Conservation (phyloP, 2,113 vertebrate genomes). For the Platanista minor region DNA sequence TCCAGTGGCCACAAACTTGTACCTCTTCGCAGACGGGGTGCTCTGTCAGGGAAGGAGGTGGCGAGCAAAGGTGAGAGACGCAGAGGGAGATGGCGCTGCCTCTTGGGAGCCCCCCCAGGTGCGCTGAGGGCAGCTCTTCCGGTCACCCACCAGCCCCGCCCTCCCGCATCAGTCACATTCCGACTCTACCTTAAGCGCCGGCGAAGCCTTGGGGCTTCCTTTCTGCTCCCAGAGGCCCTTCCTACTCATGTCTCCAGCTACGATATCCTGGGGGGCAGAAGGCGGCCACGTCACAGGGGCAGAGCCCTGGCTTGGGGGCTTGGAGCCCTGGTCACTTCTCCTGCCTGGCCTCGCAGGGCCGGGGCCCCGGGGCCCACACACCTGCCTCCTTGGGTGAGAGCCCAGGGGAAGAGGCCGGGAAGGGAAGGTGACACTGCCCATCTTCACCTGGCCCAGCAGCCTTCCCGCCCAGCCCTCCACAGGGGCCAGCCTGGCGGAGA, state of each 20-base stretch:
- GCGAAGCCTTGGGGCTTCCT: conserved; percentile 74
- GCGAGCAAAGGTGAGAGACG: neutral
- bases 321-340: neutral
- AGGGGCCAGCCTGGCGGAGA: neutral
- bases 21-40: conserved; percentile 81
- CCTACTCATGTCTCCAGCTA: conserved; percentile 91
- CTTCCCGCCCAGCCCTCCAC: neutral
- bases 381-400: rapidly evolving
- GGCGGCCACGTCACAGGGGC: rapidly evolving
- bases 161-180: rapidly evolving
- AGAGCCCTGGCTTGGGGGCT: rapidly evolving
- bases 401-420: neutral
- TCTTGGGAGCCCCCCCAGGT: neutral
- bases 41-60: conserved; percentile 72
- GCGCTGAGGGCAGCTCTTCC: neutral
- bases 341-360: neutral
- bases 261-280: conserved; percentile 85
- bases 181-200: conserved; percentile 68
- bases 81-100: rapidly evolving
- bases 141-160: rapidly evolving
- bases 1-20: conserved; percentile 90
- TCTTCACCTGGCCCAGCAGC: neutral
- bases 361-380: rapidly evolving
- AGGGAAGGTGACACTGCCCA: rapidly evolving
- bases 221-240: conserved; percentile 94